Base-by-base conservation (phyloP, 1,140 invertebrate genomes). In the Campoletis sonorensis region DNA sequence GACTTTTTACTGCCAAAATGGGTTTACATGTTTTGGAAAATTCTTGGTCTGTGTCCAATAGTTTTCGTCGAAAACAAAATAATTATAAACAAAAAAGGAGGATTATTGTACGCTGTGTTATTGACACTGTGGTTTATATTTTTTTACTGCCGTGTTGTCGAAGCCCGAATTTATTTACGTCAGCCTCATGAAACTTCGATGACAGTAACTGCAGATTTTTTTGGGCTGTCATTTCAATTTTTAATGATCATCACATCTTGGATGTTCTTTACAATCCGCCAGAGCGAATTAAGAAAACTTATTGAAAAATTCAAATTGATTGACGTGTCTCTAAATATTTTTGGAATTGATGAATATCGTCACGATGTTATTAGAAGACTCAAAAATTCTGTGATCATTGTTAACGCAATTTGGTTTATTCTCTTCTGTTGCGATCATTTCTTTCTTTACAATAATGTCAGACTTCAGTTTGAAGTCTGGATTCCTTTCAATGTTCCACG, bases 401-500 rank as follows among this genome's bases (percentile, higher is more conserved):
- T 77, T 8, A 77, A 77, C 40, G 33, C 33, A 10, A 27, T 61
- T 23, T 61, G 73, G 51, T 37, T 33, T 16, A 2, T 40, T 37
- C 73, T 77, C 30, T 77, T n/a, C 40, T 8, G 18, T n/a, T 33
- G 3, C 51, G 54, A 61, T 7, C 54, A 77, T 30, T 15, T 54
- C 21, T 30, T 64, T 27, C 73, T 54, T 1, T 27, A 37, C 23
- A 30, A 61, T n/a, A 21, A 33, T 23, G 8, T 21, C 13, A 18
- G 5, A 4, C 61, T 77, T 21, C 33, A 64, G 8, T 27, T n/a
- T 8, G 30, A 61, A 10, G 49, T 78, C 58, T 78, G 76, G 76
- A 27, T 78, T 18, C 58, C 76, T 21, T 78, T 67, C 37, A 78
- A 78, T 78, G 15, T 78, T 26, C 54, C 54, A 11, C 73, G 73